Evolutionary conservation across 2,797 vertebrate genomes (phyloP).

Genomic region (Smutsia temminckii): DNA sequence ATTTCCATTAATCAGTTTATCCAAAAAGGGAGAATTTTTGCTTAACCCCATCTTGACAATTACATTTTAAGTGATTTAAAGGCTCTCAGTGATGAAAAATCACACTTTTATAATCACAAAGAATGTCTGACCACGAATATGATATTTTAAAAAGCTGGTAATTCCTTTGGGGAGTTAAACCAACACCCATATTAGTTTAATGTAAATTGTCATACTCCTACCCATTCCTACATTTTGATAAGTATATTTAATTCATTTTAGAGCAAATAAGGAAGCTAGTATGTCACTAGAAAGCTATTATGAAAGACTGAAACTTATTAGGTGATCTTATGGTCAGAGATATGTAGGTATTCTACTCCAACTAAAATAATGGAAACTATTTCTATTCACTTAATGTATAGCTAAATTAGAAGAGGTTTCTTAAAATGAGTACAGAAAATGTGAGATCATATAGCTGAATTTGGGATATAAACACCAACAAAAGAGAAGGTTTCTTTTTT

Average conservation of each 20-base stretch:
- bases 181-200: background rate
- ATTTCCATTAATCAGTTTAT: slow-evolving; percentile 36
- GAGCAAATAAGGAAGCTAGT: background rate
- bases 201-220: background rate
- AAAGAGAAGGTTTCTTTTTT: background rate
- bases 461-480: background rate
- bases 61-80: slow-evolving; percentile 55
- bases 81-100: slow-evolving; percentile 49
- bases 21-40: background rate
- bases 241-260: background rate
- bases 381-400: background rate
- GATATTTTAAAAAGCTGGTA: background rate
- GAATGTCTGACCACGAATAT: background rate
- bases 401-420: background rate
- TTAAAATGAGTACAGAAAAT: background rate
- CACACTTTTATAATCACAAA: background rate
- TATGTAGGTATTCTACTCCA: background rate
- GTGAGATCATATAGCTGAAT: background rate
- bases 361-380: background rate
- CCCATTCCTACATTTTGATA: background rate
- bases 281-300: background rate
- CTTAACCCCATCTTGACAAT: slow-evolving; percentile 30
- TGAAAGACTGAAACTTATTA: background rate
- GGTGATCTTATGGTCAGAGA: background rate
- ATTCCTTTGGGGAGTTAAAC: background rate